These are phyloP conservation scores for Zosterops japonicus DNA, from an alignment of 2,113 vertebrate genomes.

Conservation along the genomic window DNA sequence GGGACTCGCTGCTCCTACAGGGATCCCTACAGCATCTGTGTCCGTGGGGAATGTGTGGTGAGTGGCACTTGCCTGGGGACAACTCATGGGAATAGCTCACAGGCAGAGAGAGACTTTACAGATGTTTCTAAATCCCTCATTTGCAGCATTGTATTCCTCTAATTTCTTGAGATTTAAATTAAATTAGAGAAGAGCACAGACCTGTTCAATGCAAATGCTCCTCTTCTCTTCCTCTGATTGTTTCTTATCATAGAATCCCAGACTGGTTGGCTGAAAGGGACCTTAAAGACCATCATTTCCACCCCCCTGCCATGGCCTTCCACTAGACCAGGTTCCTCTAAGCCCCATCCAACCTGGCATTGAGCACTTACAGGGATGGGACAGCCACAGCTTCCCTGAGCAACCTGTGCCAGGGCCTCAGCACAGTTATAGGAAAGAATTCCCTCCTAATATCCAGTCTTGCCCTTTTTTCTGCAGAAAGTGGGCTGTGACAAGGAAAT, in stretches of 20 bases:
- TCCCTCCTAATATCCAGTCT: not conserved
- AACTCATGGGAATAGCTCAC: accelerated
- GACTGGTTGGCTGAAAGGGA: not conserved
- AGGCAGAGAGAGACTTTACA: not conserved
- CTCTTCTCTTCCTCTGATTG: not conserved
- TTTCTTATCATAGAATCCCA: not conserved
- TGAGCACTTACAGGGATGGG: not conserved
- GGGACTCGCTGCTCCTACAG: constrained; percentile 95
- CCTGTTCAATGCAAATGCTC: not conserved
- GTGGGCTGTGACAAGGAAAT: constrained; percentile 96
- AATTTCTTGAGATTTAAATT: not conserved
- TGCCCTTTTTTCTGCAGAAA: constrained; percentile 77
- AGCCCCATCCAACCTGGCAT: not conserved
- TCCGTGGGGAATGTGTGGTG: constrained; percentile 96
- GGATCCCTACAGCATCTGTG: constrained; percentile 92
- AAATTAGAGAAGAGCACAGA: not conserved
- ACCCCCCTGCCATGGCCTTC: not conserved
- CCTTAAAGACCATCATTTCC: not conserved
- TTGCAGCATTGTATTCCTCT: not conserved
- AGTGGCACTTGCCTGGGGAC: constrained; percentile 43
- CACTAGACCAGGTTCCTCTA: not conserved
- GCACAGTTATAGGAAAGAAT: not conserved
- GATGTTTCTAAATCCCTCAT: not conserved
- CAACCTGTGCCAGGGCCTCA: not conserved
- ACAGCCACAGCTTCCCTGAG: not conserved